phyloP scores from a whole-genome alignment of 2,113 vertebrate species.

The Coreoperca whiteheadi region DNA sequence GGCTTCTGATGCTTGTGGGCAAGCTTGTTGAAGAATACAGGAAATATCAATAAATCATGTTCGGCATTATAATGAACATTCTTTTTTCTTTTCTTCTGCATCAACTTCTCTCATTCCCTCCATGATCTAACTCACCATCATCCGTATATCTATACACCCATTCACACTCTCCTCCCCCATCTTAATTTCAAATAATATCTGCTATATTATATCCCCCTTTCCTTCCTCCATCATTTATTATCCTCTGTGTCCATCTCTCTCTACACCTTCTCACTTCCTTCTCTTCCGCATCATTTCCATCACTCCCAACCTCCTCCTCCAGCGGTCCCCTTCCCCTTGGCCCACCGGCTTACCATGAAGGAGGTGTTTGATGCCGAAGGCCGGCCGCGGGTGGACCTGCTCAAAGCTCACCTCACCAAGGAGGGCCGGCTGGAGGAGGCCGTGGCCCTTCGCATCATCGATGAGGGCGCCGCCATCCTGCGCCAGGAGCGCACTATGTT shows the following conservation, averaged over 20 bases:
- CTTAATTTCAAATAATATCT: slow-evolving; percentile 9
- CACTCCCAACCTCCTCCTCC: not conserved
- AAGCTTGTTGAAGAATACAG: slow-evolving; percentile 29
- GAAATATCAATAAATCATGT: slow-evolving; percentile 55
- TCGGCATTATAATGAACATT: slow-evolving; percentile 29
- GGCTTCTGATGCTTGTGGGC: slow-evolving; percentile 30
- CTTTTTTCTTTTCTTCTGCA: slow-evolving; percentile 11
- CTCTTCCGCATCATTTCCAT: not conserved
- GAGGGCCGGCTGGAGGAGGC: slow-evolving; percentile 88
- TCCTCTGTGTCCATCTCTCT: slow-evolving; percentile 8
- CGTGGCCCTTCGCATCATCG: slow-evolving; percentile 87
- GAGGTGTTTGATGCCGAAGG: slow-evolving; percentile 88
- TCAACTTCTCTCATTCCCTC: slow-evolving; percentile 9
- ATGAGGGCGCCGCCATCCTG: slow-evolving; percentile 87
- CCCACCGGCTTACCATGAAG: slow-evolving; percentile 88
- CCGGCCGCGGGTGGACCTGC: slow-evolving; percentile 87
- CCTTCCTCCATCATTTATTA: slow-evolving; percentile 30
- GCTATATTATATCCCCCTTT: not conserved
- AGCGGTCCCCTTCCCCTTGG: slow-evolving; percentile 89
- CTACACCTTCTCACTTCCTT: not conserved
- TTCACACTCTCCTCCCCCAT: slow-evolving; percentile 10
- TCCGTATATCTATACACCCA: slow-evolving; percentile 4
- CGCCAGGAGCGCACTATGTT: slow-evolving; percentile 89
- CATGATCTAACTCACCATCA: not conserved
- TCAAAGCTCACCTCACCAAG: slow-evolving; percentile 89